Evolutionary conservation across 2,113 vertebrate species (phyloP).

Genomic region (Emydura subglobosa): DNA sequence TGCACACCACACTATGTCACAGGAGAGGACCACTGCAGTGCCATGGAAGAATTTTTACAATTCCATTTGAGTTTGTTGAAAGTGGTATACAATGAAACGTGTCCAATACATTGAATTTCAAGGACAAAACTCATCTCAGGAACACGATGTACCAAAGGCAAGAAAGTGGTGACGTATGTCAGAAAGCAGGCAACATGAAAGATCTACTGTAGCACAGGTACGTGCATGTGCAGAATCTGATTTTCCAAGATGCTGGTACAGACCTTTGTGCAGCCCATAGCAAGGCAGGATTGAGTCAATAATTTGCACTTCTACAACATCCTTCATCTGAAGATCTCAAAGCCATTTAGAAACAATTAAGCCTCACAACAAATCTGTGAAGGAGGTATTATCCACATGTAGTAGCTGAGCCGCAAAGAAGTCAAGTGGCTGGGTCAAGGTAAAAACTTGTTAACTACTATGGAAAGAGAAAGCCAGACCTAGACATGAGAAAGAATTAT

Average conservation of each 20-base stretch:
- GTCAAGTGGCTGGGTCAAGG: background rate
- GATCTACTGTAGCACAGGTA: background rate
- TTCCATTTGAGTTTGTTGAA: background rate
- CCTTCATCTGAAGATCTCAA: background rate
- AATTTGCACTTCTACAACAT: background rate
- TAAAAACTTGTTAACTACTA: background rate
- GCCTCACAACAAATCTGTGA: background rate
- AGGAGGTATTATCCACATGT: background rate
- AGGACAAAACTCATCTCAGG: background rate
- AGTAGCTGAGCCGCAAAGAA: background rate
- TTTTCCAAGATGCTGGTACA: background rate
- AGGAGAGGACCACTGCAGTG: background rate
- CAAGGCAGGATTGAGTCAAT: background rate
- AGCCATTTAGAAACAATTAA: background rate
- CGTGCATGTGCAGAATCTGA: background rate
- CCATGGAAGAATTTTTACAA: background rate
- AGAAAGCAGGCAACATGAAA: background rate
- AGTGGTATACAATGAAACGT: background rate
- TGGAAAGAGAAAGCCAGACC: background rate
- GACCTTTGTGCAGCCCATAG: background rate
- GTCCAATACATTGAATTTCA: accelerated
- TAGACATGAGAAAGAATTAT: background rate
- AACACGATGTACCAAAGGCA: background rate
- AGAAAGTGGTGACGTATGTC: accelerated
- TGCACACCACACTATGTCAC: background rate